Evolutionary conservation across 1,140 invertebrate genomes (phyloP), one percentile per base, ranked within the genome.

Genomic region (Drosophila malerkotliana): DNA sequence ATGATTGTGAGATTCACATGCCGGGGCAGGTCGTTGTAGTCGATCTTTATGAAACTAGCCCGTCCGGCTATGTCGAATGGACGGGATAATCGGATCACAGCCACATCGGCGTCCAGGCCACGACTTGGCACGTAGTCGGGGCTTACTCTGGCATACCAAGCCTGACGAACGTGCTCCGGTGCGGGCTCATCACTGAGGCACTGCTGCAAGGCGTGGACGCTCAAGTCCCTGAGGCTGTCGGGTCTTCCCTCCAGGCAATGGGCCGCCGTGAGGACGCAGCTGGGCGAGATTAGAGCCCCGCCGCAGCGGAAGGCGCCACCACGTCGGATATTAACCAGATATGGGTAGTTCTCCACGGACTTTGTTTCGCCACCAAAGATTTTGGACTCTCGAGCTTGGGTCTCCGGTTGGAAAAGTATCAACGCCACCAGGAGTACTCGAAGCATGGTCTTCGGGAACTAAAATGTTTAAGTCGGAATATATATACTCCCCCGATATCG

Each of bases 261-360:
- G 3, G 89, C 89, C 0, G 89, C 89, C 0, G 89, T 91, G 3
- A 91, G 63, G 0, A 91, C 89, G 59, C 89, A 91, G n/a, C 44
- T 75, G 8, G 76, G 69, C n/a, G 89, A 72, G 14, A 90, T 72
- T 8, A 91, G 30, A 1, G 48, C 54, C 0, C 89, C 89, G n/a
- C 76, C 81, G 18, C 89, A 91, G 2, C 12, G 34, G 12, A 91
- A 87, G 0, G 3, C 1, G 0, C 55, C 53, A 9, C 53, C 32
- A 12, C 55, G 61, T 30, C 74, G 76, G 8, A 91, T 30, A 32
- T 74, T 91, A 1, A 91, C 74, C 41, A 91, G 21, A 52, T 78
- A 87, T 0, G 84, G 75, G 55, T 79, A 67, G 6, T 72, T 24
- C 2, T 1, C 6, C 6, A 87, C 44, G 1, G 14, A 3, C 0